Percentiles rank a stretch among this genome's conserved stretches.
Evolutionary conservation across 2,888 invertebrate species (phyloP).

Genomic region (Paralinhomoeus sp.): DNA sequence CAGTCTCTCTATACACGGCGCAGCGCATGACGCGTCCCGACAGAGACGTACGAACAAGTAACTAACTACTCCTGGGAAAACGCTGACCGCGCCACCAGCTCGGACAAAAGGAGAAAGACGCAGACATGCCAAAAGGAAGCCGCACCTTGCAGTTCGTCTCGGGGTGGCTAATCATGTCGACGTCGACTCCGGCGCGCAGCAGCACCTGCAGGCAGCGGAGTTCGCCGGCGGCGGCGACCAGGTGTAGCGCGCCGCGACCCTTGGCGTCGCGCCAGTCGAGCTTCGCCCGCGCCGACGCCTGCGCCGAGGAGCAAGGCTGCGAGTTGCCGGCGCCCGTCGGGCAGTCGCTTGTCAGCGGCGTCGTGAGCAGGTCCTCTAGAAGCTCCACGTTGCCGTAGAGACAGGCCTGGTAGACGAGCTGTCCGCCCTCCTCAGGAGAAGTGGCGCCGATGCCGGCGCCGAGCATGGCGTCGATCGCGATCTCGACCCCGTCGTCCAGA

Average conservation of each 20-base stretch:
- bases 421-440: constrained; percentile 2
- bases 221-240: constrained; percentile 38
- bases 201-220: constrained; percentile 45
- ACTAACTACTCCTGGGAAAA: no score
- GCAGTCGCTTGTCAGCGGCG: constrained; percentile 11
- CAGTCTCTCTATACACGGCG: no score
- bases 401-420: constrained; percentile 35
- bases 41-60: no score
- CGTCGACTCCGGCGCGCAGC: constrained; percentile 38
- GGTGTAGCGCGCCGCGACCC: constrained; percentile 54
- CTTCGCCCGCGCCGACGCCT: constrained; percentile 2
- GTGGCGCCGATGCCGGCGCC: background rate
- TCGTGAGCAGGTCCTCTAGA: constrained; percentile 46
- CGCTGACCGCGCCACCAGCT: no score
- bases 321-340: no score
- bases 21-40: no score
- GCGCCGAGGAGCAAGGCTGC: no score
- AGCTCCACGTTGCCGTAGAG: constrained; percentile 68
- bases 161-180: no score
- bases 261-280: constrained; percentile 20
- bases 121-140: no score
- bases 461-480: no score
- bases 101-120: no score
- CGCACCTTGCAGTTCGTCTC: constrained; percentile 4
- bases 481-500: no score